These are phyloP conservation scores for Colletes collaris DNA, from an alignment of 2,888 invertebrate species.

Conservation along the genomic window DNA sequence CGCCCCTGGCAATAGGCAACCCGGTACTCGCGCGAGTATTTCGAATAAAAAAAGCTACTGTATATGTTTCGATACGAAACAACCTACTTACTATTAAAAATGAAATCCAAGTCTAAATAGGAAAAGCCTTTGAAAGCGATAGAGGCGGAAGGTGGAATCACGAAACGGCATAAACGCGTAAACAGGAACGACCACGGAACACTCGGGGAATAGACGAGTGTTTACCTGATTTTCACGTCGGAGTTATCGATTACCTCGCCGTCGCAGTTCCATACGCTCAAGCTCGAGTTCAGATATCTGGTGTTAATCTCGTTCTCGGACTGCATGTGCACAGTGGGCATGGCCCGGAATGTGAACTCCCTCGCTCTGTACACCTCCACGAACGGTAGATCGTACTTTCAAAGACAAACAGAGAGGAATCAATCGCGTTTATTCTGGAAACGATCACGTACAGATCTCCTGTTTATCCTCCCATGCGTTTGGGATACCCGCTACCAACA, in stretches of 20 bases:
- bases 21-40: no score
- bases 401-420: not conserved
- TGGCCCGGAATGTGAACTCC: conserved; percentile 88
- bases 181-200: not conserved
- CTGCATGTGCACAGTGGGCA: conserved; percentile 71
- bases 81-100: no score
- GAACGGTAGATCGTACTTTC: conserved; percentile 88
- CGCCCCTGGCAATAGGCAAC: no score
- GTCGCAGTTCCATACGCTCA: conserved; percentile 92
- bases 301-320: conserved; percentile 71
- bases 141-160: no score
- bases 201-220: conserved; percentile 13
- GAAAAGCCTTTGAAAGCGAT: no score
- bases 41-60: no score
- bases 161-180: not conserved
- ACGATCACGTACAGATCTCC: no score
- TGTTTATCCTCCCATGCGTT: no score
- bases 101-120: no score
- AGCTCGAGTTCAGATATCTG: conserved; percentile 74
- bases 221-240: conserved; percentile 87
- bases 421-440: no score
- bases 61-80: no score
- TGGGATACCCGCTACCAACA: no score
- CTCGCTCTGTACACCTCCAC: conserved; percentile 90
- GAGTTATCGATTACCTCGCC: conserved; percentile 89